These are phyloP conservation scores for Alligator mississippiensis DNA, from an alignment of 2,113 vertebrate species.

Conservation along the genomic window DNA sequence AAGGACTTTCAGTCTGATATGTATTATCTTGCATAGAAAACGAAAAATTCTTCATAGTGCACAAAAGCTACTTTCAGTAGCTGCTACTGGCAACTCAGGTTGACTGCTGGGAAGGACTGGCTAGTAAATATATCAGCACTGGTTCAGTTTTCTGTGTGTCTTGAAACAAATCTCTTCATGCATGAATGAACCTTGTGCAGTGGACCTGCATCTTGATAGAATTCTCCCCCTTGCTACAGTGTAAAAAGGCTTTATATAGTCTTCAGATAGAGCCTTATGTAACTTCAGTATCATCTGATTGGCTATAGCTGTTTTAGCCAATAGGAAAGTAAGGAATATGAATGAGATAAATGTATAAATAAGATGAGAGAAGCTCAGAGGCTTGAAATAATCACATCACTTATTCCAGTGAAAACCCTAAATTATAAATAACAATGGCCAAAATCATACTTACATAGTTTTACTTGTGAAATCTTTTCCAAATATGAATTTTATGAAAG, in stretches of 20 bases:
- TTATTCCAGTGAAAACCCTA: conserved; percentile 34
- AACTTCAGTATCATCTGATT: conserved; percentile 63
- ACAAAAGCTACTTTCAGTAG: conserved; percentile 40
- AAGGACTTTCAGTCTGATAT: conserved; percentile 37
- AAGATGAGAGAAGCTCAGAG: conserved; percentile 66
- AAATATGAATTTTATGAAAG: conserved; percentile 22
- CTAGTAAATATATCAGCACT: conserved; percentile 33
- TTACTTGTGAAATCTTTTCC: conserved; percentile 1
- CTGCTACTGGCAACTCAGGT: conserved; percentile 36
- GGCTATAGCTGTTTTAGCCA: conserved; percentile 65
- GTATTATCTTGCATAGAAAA: conserved; percentile 57
- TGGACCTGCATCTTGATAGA: conserved; percentile 35
- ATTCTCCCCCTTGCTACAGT: conserved; percentile 48
- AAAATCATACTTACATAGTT: conserved; percentile 15
- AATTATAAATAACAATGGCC: conserved; percentile 56
- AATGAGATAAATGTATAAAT: conserved; percentile 67
- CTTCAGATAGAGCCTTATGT: conserved; percentile 66
- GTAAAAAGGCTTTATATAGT: conserved; percentile 62
- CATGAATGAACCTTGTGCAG: not conserved
- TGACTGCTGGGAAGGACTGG: conserved; percentile 44
- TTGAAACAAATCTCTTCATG: conserved; percentile 46
- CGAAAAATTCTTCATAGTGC: conserved; percentile 75
- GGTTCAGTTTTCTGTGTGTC: not conserved
- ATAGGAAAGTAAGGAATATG: conserved; percentile 49
- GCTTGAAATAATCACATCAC: conserved; percentile 42